Base-by-base conservation (phyloP, 2,113 vertebrate species). In the Indicator maculatus region DNA sequence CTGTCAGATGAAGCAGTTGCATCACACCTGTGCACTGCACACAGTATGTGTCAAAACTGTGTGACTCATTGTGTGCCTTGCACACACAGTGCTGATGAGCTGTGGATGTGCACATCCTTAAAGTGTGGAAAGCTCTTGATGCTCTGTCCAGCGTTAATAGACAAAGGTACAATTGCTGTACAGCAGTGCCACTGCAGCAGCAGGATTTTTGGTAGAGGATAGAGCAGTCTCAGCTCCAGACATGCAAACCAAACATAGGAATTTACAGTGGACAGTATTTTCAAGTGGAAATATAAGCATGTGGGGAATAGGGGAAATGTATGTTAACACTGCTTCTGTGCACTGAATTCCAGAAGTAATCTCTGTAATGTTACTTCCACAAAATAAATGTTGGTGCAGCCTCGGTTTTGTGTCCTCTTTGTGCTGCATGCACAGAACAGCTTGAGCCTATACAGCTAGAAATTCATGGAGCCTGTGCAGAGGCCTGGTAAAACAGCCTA, bases 1-100 rank as follows among this genome's bases (percentile, higher is more conserved):
- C 1, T 61, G 5, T 9, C 53, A 52, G 53, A 24, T 18, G 63
- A 65, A 76, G 8, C 16, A 26, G 4, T 28, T 9, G 31, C 44
- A 50, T 36, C 36, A 3, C 2, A 3, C 24, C 5, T 0, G 2
- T 59, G 26, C 50, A 70, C 9, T 31, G 64, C 58, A 3, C 14
- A 6, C 44, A 23, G 36, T 7, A 10, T 14, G 36, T 88, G 56
- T 33, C 1, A 0, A 26, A 63, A 84, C 1, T 10, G 3, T 7
- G 39, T 16, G 14, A 53, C 8, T 1, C 8, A n/a, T 17, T 13
- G 6, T 1, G 0, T 78, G 28, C 50, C 44, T 23, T 23, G 3
- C 58, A 4, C n/a, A 2, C 12, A 2, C 14, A 24, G 26, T 9
- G 21, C 52, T 63, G 5, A 38, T 11, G 55, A 74, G 41, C 52